Evolutionary conservation across 2,888 invertebrate species (phyloP).

Genomic region (Mechanitis mazaeus): DNA sequence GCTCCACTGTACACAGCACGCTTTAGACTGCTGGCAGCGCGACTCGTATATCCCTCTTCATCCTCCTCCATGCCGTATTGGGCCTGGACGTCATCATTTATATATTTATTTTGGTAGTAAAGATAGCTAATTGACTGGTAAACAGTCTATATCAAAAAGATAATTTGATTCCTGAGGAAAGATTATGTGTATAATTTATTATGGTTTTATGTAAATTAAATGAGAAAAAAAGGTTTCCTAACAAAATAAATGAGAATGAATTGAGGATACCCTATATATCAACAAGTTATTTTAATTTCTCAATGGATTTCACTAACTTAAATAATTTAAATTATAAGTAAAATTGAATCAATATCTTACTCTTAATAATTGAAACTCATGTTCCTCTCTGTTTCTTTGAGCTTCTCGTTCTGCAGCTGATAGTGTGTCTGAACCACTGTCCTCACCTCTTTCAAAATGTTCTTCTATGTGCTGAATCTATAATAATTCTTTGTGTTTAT

Average conservation of each 20-base stretch:
- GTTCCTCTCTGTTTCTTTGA: constrained; percentile 83
- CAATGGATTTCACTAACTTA: too few relatives aligned
- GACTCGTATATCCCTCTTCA: constrained; percentile 83
- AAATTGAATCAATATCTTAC: constrained; percentile 39
- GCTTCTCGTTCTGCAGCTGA: constrained; percentile 76
- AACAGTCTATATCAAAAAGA: too few relatives aligned
- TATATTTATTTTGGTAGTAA: neutral
- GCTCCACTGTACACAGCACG: constrained; percentile 90
- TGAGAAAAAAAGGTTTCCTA: too few relatives aligned
- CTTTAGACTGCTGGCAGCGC: constrained; percentile 87
- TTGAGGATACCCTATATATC: too few relatives aligned
- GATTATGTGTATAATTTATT: too few relatives aligned
- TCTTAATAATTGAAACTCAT: constrained; percentile 86
- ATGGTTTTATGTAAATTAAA: too few relatives aligned
- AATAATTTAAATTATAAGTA: neutral
- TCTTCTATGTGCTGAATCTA: constrained; percentile 88
- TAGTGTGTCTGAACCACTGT: constrained; percentile 52
- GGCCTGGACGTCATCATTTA: constrained; percentile 67
- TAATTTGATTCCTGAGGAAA: too few relatives aligned
- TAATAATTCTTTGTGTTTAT: constrained; percentile 8
- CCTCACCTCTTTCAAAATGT: constrained; percentile 81
- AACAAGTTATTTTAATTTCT: too few relatives aligned
- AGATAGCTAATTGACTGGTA: too few relatives aligned
- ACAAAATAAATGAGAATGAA: too few relatives aligned
- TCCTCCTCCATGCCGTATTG: constrained; percentile 95